These are phyloP conservation scores for Mionectes macconnelli DNA, from an alignment of 2,113 vertebrate species.

Conservation along the genomic window DNA sequence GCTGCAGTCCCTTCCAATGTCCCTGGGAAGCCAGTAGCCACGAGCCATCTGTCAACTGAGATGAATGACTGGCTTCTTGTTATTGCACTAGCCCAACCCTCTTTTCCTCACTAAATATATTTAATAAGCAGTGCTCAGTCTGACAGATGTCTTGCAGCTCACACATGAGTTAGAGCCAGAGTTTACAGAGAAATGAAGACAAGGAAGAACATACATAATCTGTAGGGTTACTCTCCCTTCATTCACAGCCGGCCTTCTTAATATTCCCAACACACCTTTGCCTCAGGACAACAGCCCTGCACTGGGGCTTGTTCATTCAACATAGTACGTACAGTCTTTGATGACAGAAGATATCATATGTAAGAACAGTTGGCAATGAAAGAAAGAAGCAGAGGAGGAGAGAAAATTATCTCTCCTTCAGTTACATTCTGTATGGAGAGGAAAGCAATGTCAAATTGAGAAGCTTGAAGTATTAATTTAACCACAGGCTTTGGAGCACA, in stretches of 20 bases:
- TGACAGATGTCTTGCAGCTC: constrained; percentile 26
- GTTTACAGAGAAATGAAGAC: background rate
- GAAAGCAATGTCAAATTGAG: constrained; percentile 26
- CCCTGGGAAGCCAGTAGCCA: background rate
- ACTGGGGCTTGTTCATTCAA: background rate
- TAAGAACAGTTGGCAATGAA: constrained; percentile 40
- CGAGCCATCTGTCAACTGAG: background rate
- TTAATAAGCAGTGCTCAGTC: background rate
- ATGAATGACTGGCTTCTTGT: background rate
- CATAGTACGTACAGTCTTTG: background rate
- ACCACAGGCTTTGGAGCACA: background rate
- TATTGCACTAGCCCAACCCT: background rate
- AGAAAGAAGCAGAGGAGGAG: constrained; percentile 38
- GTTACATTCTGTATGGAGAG: background rate
- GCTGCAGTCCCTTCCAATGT: background rate
- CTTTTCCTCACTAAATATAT: background rate
- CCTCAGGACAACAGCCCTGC: background rate
- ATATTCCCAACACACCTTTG: background rate
- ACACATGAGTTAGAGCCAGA: background rate
- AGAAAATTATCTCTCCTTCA: constrained; percentile 47
- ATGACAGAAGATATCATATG: constrained; percentile 12
- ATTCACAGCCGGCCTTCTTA: background rate
- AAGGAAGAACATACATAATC: background rate
- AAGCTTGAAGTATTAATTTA: constrained; percentile 50
- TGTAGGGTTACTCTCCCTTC: background rate